phyloP scores from a whole-genome alignment of 2,888 invertebrate genomes.

The Dysmachus trigonus region DNA sequence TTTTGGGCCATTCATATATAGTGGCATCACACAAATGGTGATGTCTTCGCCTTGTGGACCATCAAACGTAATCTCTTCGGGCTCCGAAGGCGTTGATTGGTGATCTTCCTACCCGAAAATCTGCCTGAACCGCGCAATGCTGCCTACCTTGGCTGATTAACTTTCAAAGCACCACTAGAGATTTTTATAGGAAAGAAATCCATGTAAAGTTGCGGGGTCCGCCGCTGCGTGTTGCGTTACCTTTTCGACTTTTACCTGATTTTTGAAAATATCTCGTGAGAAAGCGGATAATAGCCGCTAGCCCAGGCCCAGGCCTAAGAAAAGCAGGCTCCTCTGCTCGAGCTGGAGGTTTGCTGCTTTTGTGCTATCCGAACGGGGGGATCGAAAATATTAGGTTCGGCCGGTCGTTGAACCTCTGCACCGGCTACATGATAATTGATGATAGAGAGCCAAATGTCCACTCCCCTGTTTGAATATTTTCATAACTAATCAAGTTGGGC shows the following conservation, averaged over 20 bases:
- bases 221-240: neutral
- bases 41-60: constrained; percentile 15
- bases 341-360: neutral
- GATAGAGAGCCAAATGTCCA: neutral
- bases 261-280: constrained; percentile 13
- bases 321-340: neutral
- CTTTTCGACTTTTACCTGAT: constrained; percentile 29
- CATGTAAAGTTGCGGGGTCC: neutral
- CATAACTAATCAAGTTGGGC: neutral
- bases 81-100: constrained; percentile 25
- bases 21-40: constrained; percentile 25
- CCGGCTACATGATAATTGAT: constrained; percentile 7
- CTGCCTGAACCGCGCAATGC: neutral
- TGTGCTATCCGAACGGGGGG: neutral
- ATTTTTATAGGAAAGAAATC: constrained; percentile 3
- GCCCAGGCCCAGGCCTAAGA: neutral
- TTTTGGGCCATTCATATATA: constrained; percentile 22
- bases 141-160: constrained; percentile 21
- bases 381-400: constrained; percentile 7
- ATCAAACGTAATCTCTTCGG: neutral
- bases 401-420: constrained; percentile 19
- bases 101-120: constrained; percentile 30
- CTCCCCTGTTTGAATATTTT: neutral
- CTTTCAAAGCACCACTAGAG: constrained; percentile 9
- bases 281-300: constrained; percentile 6